These are phyloP conservation scores for Petrocephalus sullivani DNA, from an alignment of 2,797 vertebrate species.

Conservation along the genomic window DNA sequence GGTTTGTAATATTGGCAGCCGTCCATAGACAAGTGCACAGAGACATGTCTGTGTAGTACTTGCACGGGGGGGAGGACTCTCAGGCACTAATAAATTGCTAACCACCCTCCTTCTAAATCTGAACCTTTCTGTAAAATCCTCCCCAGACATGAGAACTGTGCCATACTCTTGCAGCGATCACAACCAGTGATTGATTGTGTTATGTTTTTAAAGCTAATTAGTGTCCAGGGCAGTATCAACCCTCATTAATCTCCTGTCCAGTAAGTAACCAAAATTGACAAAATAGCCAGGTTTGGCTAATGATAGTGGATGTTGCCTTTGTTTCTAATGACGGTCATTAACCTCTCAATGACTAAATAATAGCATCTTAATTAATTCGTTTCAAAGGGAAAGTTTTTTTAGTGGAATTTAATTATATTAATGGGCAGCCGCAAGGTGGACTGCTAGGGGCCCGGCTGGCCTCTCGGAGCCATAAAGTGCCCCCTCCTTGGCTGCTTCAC, in stretches of 20 bases:
- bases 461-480: neutral
- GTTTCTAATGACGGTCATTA: conserved; percentile 82
- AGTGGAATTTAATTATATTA: conserved; percentile 70
- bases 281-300: conserved; percentile 98
- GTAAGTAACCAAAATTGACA: conserved; percentile 98
- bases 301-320: conserved; percentile 87
- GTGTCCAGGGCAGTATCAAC: conserved; percentile 80
- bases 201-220: conserved; percentile 99
- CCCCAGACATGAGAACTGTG: conserved; percentile 54
- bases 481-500: neutral
- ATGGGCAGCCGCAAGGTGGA: conserved; percentile 57
- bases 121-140: conserved; percentile 14
- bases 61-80: neutral
- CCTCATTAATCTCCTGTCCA: conserved; percentile 87
- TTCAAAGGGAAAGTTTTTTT: conserved; percentile 72
- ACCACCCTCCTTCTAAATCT: neutral
- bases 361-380: conserved; percentile 75
- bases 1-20: neutral
- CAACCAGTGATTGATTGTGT: conserved; percentile 92
- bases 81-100: neutral
- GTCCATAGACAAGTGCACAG: conserved; percentile 20
- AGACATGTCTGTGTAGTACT: neutral
- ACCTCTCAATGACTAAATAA: conserved; percentile 82
- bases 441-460: conserved; percentile 24
- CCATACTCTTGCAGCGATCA: conserved; percentile 72